Percentiles rank a stretch among this genome's conserved stretches.
phyloP scores from a whole-genome alignment of 2,888 invertebrate genomes.

The Lagria hirta region DNA sequence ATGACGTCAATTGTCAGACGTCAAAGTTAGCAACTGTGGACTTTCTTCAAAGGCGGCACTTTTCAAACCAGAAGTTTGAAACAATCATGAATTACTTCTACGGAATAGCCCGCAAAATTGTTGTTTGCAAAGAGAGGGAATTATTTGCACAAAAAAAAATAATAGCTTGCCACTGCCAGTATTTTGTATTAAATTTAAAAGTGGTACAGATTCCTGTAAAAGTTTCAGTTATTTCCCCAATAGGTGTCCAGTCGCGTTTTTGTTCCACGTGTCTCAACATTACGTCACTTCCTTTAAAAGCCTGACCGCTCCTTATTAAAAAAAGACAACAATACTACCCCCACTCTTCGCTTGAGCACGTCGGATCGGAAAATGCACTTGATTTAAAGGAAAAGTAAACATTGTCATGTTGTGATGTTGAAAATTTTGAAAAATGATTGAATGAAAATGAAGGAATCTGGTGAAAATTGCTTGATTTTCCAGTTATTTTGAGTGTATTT shows the following conservation, averaged over 20 bases:
- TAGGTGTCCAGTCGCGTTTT: conserved; percentile 5
- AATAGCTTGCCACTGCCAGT: too few relatives aligned
- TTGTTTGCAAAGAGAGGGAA: too few relatives aligned
- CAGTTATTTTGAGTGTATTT: conserved; percentile 5
- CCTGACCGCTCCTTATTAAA: conserved; percentile 19
- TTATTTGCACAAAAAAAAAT: too few relatives aligned
- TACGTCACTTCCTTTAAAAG: conserved; percentile 25
- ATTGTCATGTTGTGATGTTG: conserved; percentile 9
- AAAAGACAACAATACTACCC: conserved; percentile 6
- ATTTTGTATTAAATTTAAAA: too few relatives aligned
- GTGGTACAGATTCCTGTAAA: too few relatives aligned
- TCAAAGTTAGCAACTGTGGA: too few relatives aligned
- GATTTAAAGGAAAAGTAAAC: conserved; percentile 10
- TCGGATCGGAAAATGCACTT: conserved; percentile 2
- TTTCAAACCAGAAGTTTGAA: too few relatives aligned
- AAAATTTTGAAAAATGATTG: conserved; percentile 5
- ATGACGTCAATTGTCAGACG: too few relatives aligned
- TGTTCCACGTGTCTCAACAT: conserved; percentile 25
- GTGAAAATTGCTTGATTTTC: neutral
- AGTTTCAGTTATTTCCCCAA: conserved; percentile 1
- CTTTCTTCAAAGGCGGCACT: too few relatives aligned
- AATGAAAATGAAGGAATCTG: neutral
- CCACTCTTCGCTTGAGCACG: conserved; percentile 1
- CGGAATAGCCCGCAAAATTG: too few relatives aligned
- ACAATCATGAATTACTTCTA: too few relatives aligned